Evolutionary conservation across 2,113 vertebrate species (phyloP).

Genomic region (Bos javanicus): DNA sequence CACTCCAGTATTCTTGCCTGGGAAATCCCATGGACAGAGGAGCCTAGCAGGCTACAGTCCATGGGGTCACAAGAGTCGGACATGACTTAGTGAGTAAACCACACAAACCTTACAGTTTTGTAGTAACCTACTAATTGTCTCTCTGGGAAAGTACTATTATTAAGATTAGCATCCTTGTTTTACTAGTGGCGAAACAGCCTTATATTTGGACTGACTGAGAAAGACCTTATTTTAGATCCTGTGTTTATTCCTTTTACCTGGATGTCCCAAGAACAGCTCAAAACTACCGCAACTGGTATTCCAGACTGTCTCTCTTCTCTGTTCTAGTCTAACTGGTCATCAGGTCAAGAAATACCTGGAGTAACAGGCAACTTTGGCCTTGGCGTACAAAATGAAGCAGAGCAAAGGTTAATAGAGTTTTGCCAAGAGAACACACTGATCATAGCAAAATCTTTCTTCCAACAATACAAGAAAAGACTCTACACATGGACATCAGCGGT

Average conservation of each 20-base stretch:
- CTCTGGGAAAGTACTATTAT: not conserved
- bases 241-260: too few species aligned
- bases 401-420: not conserved
- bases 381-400: not conserved
- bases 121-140: not conserved
- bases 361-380: not conserved
- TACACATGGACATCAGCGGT: not conserved
- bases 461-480: not conserved
- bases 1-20: not conserved
- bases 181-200: not conserved
- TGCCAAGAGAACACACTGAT: not conserved
- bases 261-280: not conserved
- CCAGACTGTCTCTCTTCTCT: accelerated
- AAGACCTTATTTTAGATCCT: not conserved
- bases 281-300: accelerated
- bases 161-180: not conserved
- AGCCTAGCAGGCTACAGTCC: not conserved
- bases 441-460: not conserved
- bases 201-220: not conserved
- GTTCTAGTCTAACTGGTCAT: not conserved
- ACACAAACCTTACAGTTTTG: not conserved
- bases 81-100: not conserved
- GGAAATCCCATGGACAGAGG: not conserved
- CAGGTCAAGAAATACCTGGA: not conserved
- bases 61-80: accelerated